Evolutionary conservation across 2,888 invertebrate species (phyloP).

Genomic region (Drosophila gaucha): DNA sequence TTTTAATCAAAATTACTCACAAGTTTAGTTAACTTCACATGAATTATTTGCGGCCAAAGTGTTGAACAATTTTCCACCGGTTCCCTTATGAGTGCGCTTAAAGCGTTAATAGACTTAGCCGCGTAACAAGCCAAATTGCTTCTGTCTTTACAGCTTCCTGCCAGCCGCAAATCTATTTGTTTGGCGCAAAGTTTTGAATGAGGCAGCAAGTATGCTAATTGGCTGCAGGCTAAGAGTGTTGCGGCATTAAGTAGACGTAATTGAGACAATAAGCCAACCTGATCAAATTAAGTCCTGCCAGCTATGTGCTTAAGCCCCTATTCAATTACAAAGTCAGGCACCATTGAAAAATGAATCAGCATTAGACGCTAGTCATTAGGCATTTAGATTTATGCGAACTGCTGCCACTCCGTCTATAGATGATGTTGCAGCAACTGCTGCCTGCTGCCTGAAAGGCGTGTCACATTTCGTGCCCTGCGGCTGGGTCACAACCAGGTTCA

Average conservation of each 20-base stretch:
- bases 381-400: constrained; percentile 57
- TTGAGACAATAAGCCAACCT: constrained; percentile 16
- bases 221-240: constrained; percentile 13
- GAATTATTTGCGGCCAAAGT: constrained; percentile 28
- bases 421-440: constrained; percentile 13
- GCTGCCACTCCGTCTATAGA: constrained; percentile 42
- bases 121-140: constrained; percentile 3
- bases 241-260: constrained; percentile 8
- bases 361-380: constrained; percentile 59
- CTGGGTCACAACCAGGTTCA: constrained; percentile 67
- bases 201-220: constrained; percentile 22
- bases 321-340: constrained; percentile 54
- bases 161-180: constrained; percentile 1
- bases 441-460: constrained; percentile 33
- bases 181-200: constrained; percentile 1
- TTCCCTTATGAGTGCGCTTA: constrained; percentile 8
- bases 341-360: constrained; percentile 59
- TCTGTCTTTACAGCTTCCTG: constrained; percentile 18
- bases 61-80: constrained; percentile 43
- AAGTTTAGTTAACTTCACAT: constrained; percentile 4
- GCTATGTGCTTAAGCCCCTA: constrained; percentile 18
- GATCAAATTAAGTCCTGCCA: constrained; percentile 32
- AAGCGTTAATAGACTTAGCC: constrained; percentile 8
- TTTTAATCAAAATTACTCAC: constrained; percentile 17
- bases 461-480: constrained; percentile 58